Evolutionary conservation across 1,140 invertebrate species (phyloP).

Genomic region (Pectinophora gossypiella): DNA sequence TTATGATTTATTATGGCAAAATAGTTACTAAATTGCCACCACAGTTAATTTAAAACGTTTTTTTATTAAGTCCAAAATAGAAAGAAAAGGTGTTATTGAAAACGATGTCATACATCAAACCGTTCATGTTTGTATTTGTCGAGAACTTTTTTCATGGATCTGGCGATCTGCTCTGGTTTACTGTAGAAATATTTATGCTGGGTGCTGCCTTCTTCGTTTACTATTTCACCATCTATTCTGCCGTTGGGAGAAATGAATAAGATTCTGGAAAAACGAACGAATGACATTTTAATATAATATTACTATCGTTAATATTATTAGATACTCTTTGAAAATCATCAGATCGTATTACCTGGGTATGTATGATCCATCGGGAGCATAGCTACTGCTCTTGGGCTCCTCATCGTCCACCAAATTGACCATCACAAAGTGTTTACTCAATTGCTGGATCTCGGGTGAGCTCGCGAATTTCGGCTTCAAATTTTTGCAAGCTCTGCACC

Average conservation of each 20-base stretch:
- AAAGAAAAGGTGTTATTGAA: not conserved
- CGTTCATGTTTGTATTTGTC: slow-evolving; percentile 51
- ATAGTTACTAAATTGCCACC: not conserved
- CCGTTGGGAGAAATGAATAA: slow-evolving; percentile 71
- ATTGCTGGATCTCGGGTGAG: slow-evolving; percentile 71
- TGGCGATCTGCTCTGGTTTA: slow-evolving; percentile 68
- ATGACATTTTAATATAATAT: too few species aligned
- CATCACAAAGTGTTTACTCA: slow-evolving; percentile 78
- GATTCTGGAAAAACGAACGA: slow-evolving; percentile 40
- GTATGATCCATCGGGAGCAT: slow-evolving; percentile 77
- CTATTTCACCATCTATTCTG: slow-evolving; percentile 69
- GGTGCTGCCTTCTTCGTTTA: slow-evolving; percentile 76
- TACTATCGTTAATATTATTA: too few species aligned
- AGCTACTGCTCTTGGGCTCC: slow-evolving; percentile 67
- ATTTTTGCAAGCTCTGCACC: slow-evolving; percentile 79
- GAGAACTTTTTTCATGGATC: slow-evolving; percentile 68
- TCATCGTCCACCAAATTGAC: slow-evolving; percentile 77
- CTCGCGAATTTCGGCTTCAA: slow-evolving; percentile 76
- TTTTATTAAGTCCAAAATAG: too few species aligned
- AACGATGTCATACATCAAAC: slow-evolving; percentile 30
- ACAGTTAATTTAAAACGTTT: not conserved
- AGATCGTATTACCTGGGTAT: slow-evolving; percentile 73
- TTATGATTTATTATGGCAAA: too few species aligned
- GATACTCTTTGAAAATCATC: slow-evolving; percentile 1
- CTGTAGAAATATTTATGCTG: slow-evolving; percentile 79